phyloP scores from a whole-genome alignment of 2,797 vertebrate species.

The Microchirus variegatus region DNA sequence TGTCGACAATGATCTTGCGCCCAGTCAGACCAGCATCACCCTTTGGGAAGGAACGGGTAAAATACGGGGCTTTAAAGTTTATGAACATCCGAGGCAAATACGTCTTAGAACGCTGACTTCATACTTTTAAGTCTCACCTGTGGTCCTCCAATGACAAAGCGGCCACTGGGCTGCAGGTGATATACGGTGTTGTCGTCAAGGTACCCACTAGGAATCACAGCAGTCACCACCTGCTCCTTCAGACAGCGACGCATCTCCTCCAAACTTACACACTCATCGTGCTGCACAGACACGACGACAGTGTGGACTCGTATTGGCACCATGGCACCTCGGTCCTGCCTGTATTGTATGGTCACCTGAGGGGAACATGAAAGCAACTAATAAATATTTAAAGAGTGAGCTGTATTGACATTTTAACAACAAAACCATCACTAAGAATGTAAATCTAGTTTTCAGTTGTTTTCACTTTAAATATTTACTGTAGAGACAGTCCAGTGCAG shows the following conservation, averaged over 20 bases:
- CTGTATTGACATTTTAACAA: too few relatives aligned
- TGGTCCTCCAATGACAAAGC: constrained; percentile 96
- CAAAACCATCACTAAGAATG: too few relatives aligned
- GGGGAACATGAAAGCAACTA: not conserved
- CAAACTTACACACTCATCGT: constrained; percentile 86
- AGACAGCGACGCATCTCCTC: constrained; percentile 91
- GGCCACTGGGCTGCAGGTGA: constrained; percentile 94
- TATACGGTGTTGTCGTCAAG: constrained; percentile 92
- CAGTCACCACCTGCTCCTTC: constrained; percentile 92
- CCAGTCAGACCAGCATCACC: constrained; percentile 95
- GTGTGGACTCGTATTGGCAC: constrained; percentile 93
- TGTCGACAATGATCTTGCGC: constrained; percentile 97
- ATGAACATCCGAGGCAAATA: not conserved
- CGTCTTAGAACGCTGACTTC: not conserved
- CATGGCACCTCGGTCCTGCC: constrained; percentile 91
- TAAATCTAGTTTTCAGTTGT: too few relatives aligned
- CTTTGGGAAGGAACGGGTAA: constrained; percentile 64
- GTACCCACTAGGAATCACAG: constrained; percentile 88
- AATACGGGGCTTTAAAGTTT: not conserved
- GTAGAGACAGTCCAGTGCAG: too few relatives aligned
- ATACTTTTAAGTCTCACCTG: constrained; percentile 77
- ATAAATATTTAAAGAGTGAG: too few relatives aligned
- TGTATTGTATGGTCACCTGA: constrained; percentile 95
- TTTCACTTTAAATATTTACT: too few relatives aligned
- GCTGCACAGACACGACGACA: constrained; percentile 94